Evolutionary conservation across 2,797 vertebrate species (phyloP).

Genomic region (Cynopterus sphinx): DNA sequence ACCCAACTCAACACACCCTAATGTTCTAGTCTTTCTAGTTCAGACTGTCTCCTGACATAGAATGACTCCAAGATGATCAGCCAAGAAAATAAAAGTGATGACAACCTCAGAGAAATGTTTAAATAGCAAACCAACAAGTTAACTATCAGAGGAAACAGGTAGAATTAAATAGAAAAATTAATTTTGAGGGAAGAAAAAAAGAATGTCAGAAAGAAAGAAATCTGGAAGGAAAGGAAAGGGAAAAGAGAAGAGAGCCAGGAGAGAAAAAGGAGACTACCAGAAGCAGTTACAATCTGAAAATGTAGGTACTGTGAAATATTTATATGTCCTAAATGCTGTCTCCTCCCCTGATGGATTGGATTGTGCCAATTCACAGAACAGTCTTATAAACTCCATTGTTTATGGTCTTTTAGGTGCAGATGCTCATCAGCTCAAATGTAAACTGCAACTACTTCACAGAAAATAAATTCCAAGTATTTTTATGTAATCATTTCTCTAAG

Average conservation of each 20-base stretch:
- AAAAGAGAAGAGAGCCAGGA: background rate
- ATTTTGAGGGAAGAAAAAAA: background rate
- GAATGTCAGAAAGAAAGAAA: slow-evolving; percentile 7
- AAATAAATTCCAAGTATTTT: slow-evolving; percentile 58
- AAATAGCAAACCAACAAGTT: slow-evolving; percentile 70
- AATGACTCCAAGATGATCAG: slow-evolving; percentile 71
- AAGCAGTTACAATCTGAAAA: background rate
- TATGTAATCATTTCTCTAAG: slow-evolving; percentile 11
- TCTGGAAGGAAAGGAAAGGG: background rate
- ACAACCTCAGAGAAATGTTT: slow-evolving; percentile 73
- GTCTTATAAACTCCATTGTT: slow-evolving; percentile 25
- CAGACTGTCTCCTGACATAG: slow-evolving; percentile 67
- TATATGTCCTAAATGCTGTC: background rate
- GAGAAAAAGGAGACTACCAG: background rate
- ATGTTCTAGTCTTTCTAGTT: slow-evolving; percentile 76
- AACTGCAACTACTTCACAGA: slow-evolving; percentile 54
- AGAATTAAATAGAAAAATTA: slow-evolving; percentile 51
- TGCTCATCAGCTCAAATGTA: background rate
- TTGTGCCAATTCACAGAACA: background rate
- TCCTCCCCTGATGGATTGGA: background rate
- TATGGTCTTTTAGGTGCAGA: slow-evolving; percentile 53
- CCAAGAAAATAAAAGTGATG: slow-evolving; percentile 74
- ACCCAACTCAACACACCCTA: slow-evolving; percentile 44
- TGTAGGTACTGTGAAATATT: background rate
- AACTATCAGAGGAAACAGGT: slow-evolving; percentile 61